Percentiles rank a stretch among this genome's conserved stretches.
phyloP scores from a whole-genome alignment of 1,140 invertebrate species.

The Augochlora pura region DNA sequence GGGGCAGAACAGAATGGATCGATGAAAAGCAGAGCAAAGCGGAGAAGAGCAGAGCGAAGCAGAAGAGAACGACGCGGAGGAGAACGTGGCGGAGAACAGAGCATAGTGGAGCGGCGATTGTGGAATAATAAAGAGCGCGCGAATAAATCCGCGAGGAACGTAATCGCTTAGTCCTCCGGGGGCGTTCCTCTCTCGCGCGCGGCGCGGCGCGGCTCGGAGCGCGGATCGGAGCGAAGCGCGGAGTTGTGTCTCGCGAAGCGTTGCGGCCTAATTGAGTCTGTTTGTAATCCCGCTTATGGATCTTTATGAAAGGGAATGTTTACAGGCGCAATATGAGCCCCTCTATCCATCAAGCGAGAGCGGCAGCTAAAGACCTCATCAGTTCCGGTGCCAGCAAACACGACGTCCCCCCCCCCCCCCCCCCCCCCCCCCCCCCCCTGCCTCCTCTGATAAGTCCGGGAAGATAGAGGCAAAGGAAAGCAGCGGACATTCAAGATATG shows the following conservation, averaged over 20 bases:
- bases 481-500: conserved; percentile 27
- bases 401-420: conserved; percentile 38
- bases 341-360: conserved; percentile 69
- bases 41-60: too few relatives aligned
- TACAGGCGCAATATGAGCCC: conserved; percentile 66
- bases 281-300: conserved; percentile 69
- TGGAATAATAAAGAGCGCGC: background rate
- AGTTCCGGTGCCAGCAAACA: conserved; percentile 64
- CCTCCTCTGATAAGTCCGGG: conserved; percentile 51
- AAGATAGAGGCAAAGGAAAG: conserved; percentile 39
- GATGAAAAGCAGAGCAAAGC: too few relatives aligned
- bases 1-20: too few relatives aligned
- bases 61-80: too few relatives aligned
- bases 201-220: too few relatives aligned
- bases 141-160: conserved; percentile 37
- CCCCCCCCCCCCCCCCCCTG: too few relatives aligned
- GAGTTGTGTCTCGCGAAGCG: conserved; percentile 29
- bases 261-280: conserved; percentile 68
- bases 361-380: conserved; percentile 69
- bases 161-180: conserved; percentile 46
- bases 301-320: conserved; percentile 69
- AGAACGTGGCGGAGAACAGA: too few relatives aligned
- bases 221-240: too few relatives aligned
- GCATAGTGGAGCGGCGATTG: background rate
- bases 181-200: conserved; percentile 43